Base-by-base conservation (phyloP, 2,113 vertebrate genomes). In the Theristicus caerulescens region DNA sequence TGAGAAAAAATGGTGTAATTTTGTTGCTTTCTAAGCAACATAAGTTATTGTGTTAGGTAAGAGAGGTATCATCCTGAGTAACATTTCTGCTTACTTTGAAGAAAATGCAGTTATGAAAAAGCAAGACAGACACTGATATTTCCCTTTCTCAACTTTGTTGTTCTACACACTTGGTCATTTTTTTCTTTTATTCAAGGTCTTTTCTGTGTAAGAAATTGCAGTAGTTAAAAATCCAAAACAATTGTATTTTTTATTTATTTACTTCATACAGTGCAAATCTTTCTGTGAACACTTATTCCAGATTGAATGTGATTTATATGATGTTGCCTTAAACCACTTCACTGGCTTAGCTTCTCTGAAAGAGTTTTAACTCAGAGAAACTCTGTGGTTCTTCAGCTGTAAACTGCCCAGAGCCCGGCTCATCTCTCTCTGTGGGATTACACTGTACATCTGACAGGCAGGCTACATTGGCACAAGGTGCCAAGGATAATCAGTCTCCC, bases 121-220 rank as follows among this genome's bases (percentile, higher is more conserved):
- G 7, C 15, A 65, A 91, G 32, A 62, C 4, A 34, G 25, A 38
- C 0, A 0, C 8, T 36, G 57, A 38, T 2, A 36, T 58, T 87
- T 57, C 9, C 16, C 6, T 51, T 77, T 67, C 42, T 86, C n/a
- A 51, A 0, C 12, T 86, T 54, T 51, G 27, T 34, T 51, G 5
- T 40, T 69, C 27, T 46, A 32, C 2, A 25, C 11, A 31, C 3
- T 7, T 46, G 16, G 7, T 49, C 0, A 6, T 44, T 65, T 55
- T 47, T 71, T 49, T 46, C 8, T 78, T 66, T 70, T 74, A 25
- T 79, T 69, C 3, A 5, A 88, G 14, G 2, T 21, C 3, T 69
- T 80, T 54, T 76, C 58, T 80, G 11, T 40, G 13, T 32, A 46
- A 72, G 12, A 69, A 67, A 49, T 5, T 51, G 4, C 12, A 65